A percentile compares a stretch with the other conserved stretches of the same genome.
Conservation (phyloP, 1,140 invertebrate genomes). For the Amyelois transitella region DNA sequence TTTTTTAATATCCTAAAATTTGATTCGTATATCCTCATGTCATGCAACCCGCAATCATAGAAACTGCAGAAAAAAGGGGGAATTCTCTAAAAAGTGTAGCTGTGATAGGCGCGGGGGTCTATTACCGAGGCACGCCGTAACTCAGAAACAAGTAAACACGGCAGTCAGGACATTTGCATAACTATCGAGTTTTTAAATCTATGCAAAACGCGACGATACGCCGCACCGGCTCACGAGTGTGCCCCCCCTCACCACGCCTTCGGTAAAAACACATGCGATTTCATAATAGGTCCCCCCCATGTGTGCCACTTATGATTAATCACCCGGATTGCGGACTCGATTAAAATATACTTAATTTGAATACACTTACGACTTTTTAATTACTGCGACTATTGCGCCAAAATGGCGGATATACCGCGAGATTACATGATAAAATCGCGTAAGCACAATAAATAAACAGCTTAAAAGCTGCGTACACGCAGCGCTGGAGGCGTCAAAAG, state of each 20-base stretch:
- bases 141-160: constrained; percentile 66
- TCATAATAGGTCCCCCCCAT: constrained; percentile 35
- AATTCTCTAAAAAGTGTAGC: constrained; percentile 32
- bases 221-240: constrained; percentile 43
- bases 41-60: constrained; percentile 25
- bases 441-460: constrained; percentile 44
- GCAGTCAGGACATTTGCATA: constrained; percentile 59
- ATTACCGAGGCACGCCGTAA: constrained; percentile 53
- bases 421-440: constrained; percentile 30
- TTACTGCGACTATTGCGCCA: constrained; percentile 15
- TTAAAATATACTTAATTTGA: constrained; percentile 31
- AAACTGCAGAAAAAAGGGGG: constrained; percentile 14
- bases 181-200: constrained; percentile 71
- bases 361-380: constrained; percentile 27
- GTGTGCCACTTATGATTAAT: constrained; percentile 36
- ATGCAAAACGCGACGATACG: constrained; percentile 69
- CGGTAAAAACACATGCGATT: constrained; percentile 52
- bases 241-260: constrained; percentile 17
- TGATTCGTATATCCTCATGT: constrained; percentile 17
- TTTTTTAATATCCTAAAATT: constrained; percentile 15
- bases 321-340: constrained; percentile 25
- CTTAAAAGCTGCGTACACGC: constrained; percentile 59
- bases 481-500: constrained; percentile 65
- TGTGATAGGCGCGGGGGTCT: constrained; percentile 46
- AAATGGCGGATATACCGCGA: constrained; percentile 21